phyloP scores from a whole-genome alignment of 2,888 invertebrate species.

The Andrena camellia region DNA sequence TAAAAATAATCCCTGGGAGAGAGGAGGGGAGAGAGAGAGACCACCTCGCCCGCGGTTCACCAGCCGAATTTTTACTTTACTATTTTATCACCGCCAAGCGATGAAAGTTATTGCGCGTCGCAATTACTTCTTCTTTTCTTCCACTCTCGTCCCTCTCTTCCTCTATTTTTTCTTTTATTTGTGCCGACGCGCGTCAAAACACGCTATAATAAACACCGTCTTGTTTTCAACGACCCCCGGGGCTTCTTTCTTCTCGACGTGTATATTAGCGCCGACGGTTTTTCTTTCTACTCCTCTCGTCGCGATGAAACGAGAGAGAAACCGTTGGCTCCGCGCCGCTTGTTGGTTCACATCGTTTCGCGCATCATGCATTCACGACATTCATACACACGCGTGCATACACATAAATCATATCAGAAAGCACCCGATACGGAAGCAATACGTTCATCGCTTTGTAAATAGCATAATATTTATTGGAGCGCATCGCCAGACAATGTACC shows the following conservation, averaged over 20 bases:
- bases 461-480: conserved; percentile 75
- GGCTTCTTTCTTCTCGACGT: neutral
- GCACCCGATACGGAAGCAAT: conserved; percentile 46
- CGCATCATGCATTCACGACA: neutral
- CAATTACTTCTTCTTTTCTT: neutral
- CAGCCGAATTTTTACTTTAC: conserved; percentile 13
- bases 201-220: neutral
- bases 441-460: conserved; percentile 72
- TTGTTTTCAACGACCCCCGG: too few species aligned
- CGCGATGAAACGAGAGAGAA: neutral
- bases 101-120: neutral
- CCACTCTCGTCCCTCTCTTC: neutral
- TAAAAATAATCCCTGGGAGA: neutral
- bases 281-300: neutral
- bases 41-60: neutral
- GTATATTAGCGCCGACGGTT: neutral
- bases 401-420: neutral
- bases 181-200: neutral
- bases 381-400: conserved; percentile 7
- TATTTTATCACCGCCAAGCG: conserved; percentile 2
- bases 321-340: neutral
- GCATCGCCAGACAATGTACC: conserved; percentile 64
- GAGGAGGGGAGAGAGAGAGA: neutral
- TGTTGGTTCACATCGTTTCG: neutral
- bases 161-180: conserved; percentile 14